These are phyloP conservation scores for Bostrychus sinensis DNA, from an alignment of 2,113 vertebrate species.

Conservation along the genomic window DNA sequence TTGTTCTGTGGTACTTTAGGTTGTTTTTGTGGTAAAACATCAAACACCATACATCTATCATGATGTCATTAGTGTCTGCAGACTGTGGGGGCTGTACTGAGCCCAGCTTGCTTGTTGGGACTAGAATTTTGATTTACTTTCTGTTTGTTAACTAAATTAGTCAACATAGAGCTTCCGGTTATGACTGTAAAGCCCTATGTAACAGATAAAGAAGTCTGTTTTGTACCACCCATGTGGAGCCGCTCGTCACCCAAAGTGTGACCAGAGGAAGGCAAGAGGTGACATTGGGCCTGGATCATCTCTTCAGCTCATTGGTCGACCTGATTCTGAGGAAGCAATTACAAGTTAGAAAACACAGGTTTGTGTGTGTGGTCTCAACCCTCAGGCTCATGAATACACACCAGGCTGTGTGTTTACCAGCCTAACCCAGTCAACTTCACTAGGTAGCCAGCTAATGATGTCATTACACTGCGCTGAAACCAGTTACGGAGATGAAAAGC, in stretches of 20 bases:
- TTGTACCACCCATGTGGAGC: constrained; percentile 51
- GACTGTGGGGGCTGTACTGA: constrained; percentile 20
- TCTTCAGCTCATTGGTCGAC: constrained; percentile 26
- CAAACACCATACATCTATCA: background rate
- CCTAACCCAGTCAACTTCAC: background rate
- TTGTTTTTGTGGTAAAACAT: background rate
- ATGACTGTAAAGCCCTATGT: background rate
- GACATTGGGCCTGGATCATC: constrained; percentile 33
- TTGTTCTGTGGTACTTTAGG: background rate
- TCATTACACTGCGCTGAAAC: constrained; percentile 4
- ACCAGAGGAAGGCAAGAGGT: constrained; percentile 54
- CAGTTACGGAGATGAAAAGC: no score
- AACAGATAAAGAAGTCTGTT: constrained; percentile 33
- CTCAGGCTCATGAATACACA: constrained; percentile 19
- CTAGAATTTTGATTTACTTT: constrained; percentile 16
- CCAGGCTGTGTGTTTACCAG: background rate
- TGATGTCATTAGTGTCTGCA: constrained; percentile 14
- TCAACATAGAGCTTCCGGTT: background rate
- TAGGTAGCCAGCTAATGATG: background rate
- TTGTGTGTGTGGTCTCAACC: constrained; percentile 48
- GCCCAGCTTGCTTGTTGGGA: constrained; percentile 19
- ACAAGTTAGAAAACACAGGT: constrained; percentile 33
- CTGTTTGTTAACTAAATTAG: constrained; percentile 16
- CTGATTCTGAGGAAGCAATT: constrained; percentile 40
- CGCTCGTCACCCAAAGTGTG: constrained; percentile 50